A percentile compares a stretch with the other conserved stretches of the same genome.
Evolutionary conservation across 2,888 invertebrate genomes (phyloP).

Genomic region (Koerneria pararmatus): DNA sequence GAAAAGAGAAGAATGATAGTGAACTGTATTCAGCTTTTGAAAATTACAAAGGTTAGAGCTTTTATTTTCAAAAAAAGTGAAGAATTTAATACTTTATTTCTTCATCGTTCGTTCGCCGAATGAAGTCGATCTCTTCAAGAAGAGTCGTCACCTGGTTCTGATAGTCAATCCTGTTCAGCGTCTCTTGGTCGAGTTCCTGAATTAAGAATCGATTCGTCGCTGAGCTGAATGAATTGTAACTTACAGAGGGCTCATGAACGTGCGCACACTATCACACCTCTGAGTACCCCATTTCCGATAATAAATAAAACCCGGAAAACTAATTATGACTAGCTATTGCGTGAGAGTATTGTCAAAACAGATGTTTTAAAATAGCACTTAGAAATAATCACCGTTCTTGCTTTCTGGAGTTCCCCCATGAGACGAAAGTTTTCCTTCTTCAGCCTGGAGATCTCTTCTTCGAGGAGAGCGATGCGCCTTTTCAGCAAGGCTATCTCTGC

Average conservation of each 20-base stretch:
- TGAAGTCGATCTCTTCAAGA: slow-evolving; percentile 64
- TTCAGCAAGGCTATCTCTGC: slow-evolving; percentile 62
- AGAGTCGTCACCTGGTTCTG: slow-evolving; percentile 64
- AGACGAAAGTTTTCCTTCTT: slow-evolving; percentile 62
- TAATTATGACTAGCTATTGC: neutral
- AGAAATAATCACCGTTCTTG: slow-evolving; percentile 49
- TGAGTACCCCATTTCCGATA: slow-evolving; percentile 37
- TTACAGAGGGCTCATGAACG: slow-evolving; percentile 32
- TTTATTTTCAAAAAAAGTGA: too few relatives aligned
- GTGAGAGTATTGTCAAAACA: too few relatives aligned
- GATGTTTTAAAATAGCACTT: too few relatives aligned
- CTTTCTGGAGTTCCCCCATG: slow-evolving; percentile 52
- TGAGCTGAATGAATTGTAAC: too few relatives aligned
- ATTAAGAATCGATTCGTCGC: neutral
- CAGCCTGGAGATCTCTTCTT: slow-evolving; percentile 60
- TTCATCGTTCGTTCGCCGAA: slow-evolving; percentile 64
- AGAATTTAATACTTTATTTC: slow-evolving; percentile 44
- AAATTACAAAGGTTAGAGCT: too few relatives aligned
- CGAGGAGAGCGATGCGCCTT: slow-evolving; percentile 54
- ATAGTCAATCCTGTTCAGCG: slow-evolving; percentile 63
- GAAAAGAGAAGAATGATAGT: too few relatives aligned
- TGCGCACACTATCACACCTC: slow-evolving; percentile 25
- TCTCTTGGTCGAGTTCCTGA: slow-evolving; percentile 64
- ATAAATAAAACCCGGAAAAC: neutral
- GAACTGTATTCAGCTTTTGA: too few relatives aligned